Evolutionary conservation across 2,113 vertebrate species (phyloP).

Genomic region (Anguilla rostrata): DNA sequence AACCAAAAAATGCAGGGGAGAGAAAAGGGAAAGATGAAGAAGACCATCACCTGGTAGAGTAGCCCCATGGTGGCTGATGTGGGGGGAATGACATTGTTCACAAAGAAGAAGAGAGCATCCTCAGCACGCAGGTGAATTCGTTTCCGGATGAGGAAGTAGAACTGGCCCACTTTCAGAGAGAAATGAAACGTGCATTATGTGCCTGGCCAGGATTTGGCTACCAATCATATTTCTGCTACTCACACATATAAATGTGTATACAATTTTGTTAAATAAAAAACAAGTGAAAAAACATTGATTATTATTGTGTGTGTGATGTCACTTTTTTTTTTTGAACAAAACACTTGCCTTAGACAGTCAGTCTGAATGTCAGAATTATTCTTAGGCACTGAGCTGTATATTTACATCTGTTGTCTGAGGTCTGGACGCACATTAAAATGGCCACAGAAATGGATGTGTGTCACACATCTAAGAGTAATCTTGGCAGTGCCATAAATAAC

Average conservation of each 20-base stretch:
- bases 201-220: not conserved
- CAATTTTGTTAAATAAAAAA: no score
- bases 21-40: not conserved
- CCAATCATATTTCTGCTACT: not conserved
- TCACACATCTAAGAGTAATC: no score
- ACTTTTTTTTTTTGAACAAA: no score
- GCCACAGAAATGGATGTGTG: no score
- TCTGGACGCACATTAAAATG: no score
- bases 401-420: no score
- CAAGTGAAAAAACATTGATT: no score
- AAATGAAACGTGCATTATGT: not conserved
- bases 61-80: constrained; percentile 93
- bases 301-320: no score
- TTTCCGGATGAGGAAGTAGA: constrained; percentile 94
- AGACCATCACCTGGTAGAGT: constrained; percentile 79
- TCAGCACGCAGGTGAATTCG: constrained; percentile 90
- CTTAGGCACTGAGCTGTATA: no score
- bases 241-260: not conserved
- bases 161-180: constrained; percentile 79
- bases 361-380: no score
- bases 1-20: not conserved
- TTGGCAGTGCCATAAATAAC: no score
- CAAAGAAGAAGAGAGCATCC: constrained; percentile 92
- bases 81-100: constrained; percentile 95
- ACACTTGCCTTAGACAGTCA: no score